phyloP scores from a whole-genome alignment of 2,888 invertebrate species.

The Portevinia maculata region DNA sequence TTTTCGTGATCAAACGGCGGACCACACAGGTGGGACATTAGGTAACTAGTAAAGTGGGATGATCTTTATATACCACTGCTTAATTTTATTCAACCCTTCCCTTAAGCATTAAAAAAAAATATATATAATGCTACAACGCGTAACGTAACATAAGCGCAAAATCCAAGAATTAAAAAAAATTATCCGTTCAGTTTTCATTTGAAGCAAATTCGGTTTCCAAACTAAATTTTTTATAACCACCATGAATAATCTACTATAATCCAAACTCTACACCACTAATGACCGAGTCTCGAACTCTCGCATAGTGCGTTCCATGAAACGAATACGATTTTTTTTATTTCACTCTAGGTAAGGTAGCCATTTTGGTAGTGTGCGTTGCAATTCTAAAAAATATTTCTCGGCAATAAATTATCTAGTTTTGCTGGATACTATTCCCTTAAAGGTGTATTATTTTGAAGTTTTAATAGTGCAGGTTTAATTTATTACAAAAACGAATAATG shows the following conservation, averaged over 20 bases:
- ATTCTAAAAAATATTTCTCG: conserved; percentile 14
- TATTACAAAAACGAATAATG: conserved; percentile 11
- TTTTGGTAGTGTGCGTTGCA: conserved; percentile 29
- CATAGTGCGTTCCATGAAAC: conserved; percentile 17
- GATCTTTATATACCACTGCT: too few relatives aligned
- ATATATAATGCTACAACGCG: too few relatives aligned
- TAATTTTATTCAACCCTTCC: too few relatives aligned
- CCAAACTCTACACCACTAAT: neutral
- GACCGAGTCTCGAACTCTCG: conserved; percentile 24
- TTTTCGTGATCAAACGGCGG: too few relatives aligned
- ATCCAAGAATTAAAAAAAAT: too few relatives aligned
- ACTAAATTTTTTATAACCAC: too few relatives aligned
- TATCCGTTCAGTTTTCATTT: too few relatives aligned
- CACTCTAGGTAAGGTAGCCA: conserved; percentile 32
- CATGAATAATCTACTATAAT: neutral
- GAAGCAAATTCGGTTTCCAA: neutral
- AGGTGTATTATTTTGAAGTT: neutral
- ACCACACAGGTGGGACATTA: too few relatives aligned
- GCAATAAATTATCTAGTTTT: neutral
- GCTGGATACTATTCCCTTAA: neutral
- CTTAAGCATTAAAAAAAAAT: too few relatives aligned
- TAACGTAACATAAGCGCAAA: too few relatives aligned
- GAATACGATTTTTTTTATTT: conserved; percentile 16
- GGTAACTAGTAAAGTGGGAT: too few relatives aligned
- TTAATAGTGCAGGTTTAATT: neutral